Conservation (phyloP, 1,140 invertebrate genomes). For the Caenorhabditis remanei region DNA sequence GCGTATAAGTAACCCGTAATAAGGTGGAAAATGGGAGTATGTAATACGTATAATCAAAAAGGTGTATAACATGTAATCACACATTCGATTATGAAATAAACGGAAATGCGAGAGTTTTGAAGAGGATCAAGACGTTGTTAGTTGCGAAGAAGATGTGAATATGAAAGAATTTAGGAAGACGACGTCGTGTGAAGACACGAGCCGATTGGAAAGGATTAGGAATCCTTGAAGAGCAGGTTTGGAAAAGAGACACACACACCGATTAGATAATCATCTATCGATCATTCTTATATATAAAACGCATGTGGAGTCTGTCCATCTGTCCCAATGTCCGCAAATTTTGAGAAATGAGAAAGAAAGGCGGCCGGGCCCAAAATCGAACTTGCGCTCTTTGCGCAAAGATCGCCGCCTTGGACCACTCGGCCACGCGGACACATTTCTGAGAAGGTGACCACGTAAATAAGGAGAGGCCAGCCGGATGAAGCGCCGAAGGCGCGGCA, state of each 20-base stretch:
- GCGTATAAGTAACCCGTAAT: too few species aligned
- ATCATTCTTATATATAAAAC: neutral
- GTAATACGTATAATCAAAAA: neutral
- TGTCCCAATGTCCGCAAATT: too few species aligned
- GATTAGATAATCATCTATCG: conserved; percentile 35
- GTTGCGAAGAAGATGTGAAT: neutral
- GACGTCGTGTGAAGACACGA: neutral
- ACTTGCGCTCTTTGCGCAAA: too few species aligned
- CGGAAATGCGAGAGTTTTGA: neutral
- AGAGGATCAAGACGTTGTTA: neutral
- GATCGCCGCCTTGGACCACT: too few species aligned
- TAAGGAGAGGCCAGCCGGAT: too few species aligned
- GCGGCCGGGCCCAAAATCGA: too few species aligned
- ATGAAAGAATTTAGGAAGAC: neutral
- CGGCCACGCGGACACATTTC: too few species aligned
- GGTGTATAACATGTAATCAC: neutral
- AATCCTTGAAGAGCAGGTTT: neutral
- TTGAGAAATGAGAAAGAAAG: too few species aligned
- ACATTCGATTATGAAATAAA: conserved; percentile 37
- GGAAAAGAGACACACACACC: neutral
- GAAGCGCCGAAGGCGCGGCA: too few species aligned
- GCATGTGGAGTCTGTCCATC: too few species aligned
- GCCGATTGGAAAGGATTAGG: conserved; percentile 39
- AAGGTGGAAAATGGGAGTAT: too few species aligned
- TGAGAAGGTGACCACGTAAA: too few species aligned